Conservation (phyloP, 2,797 vertebrate genomes). For the Spinibarbus caldwelli region DNA sequence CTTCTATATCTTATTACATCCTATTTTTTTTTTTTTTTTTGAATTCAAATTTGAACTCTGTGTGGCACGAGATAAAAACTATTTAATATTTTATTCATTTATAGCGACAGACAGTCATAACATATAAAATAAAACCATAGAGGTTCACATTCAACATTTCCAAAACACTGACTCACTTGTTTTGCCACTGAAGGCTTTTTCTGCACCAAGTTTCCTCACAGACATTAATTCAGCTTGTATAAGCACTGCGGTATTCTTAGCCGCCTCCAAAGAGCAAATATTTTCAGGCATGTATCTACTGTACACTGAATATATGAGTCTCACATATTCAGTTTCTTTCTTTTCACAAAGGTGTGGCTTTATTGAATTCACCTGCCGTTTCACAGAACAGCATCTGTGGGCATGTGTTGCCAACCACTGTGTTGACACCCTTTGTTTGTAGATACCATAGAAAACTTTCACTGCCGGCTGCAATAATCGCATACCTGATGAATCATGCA, state of each 20-base stretch:
- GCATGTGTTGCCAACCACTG: slow-evolving; percentile 53
- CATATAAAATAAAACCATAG: background rate
- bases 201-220: background rate
- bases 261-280: slow-evolving; percentile 23
- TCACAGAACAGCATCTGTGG: background rate
- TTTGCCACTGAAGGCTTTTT: slow-evolving; percentile 8
- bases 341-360: slow-evolving; percentile 30
- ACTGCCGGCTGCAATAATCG: slow-evolving; percentile 16
- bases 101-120: background rate
- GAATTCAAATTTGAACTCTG: background rate
- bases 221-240: background rate
- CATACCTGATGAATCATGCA: slow-evolving; percentile 22
- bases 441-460: slow-evolving; percentile 57
- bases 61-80: background rate
- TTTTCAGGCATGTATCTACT: slow-evolving; percentile 2
- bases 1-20: too few species aligned
- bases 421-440: slow-evolving; percentile 62
- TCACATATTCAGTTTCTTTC: slow-evolving; percentile 24
- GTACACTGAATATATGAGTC: slow-evolving; percentile 14
- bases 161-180: slow-evolving; percentile 7
- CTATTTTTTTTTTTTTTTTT: background rate
- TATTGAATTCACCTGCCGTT: slow-evolving; percentile 16
- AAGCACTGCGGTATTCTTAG: background rate
- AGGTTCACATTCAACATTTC: slow-evolving; percentile 1
- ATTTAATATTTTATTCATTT: background rate